phyloP scores from a whole-genome alignment of 2,797 vertebrate genomes.

The Echeneis naucrates region DNA sequence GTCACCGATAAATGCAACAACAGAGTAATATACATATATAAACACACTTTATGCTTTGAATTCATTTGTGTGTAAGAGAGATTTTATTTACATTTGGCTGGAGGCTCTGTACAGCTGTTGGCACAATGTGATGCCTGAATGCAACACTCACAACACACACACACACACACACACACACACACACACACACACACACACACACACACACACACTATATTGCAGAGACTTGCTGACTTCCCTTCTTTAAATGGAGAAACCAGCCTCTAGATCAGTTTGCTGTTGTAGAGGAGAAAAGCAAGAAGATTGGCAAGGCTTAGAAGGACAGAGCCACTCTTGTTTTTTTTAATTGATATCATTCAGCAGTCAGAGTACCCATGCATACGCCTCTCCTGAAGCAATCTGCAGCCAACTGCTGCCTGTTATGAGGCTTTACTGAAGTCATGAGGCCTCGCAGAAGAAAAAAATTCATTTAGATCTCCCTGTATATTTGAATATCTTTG shows the following conservation, averaged over 20 bases:
- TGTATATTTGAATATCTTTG: constrained; percentile 29
- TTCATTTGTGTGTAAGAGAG: not conserved
- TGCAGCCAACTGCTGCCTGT: constrained; percentile 46
- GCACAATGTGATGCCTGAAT: constrained; percentile 21
- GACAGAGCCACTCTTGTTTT: constrained; percentile 74
- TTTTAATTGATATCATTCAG: constrained; percentile 71
- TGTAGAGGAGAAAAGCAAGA: constrained; percentile 52
- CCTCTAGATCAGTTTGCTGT: constrained; percentile 43
- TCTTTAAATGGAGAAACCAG: constrained; percentile 43
- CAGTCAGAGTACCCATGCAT: constrained; percentile 57
- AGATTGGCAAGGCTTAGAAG: constrained; percentile 25
- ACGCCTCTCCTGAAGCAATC: constrained; percentile 60
- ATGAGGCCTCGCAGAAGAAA: constrained; percentile 37
- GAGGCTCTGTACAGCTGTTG: constrained; percentile 15
- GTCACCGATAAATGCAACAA: constrained; percentile 1
- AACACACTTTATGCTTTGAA: not conserved
- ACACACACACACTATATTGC: no score
- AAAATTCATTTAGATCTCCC: constrained; percentile 35
- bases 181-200: constrained; percentile 3
- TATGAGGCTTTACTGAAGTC: constrained; percentile 50
- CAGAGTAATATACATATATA: not conserved
- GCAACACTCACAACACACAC: constrained; percentile 1
- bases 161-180: constrained; percentile 1
- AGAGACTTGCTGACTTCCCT: constrained; percentile 33
- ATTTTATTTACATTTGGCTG: constrained; percentile 10